Percentiles rank a stretch among this genome's conserved stretches.
Evolutionary conservation across 1,140 invertebrate genomes (phyloP).

Genomic region (Papilio machaon): DNA sequence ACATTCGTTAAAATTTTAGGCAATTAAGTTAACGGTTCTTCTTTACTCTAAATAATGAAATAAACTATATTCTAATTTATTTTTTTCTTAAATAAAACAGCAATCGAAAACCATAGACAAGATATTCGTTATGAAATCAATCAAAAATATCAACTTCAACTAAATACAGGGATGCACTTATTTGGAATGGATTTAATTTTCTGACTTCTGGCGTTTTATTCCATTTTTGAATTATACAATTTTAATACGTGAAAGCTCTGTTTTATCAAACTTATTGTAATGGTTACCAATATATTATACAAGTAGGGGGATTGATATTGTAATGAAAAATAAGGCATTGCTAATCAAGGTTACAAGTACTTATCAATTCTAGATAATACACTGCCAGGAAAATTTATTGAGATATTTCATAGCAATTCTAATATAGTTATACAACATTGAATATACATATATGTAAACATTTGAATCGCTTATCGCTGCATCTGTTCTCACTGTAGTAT

Average conservation of each 20-base stretch:
- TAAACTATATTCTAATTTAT: background rate
- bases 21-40: conserved; percentile 47
- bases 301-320: background rate
- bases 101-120: background rate
- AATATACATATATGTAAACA: conserved; percentile 13
- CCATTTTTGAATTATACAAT: conserved; percentile 12
- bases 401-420: conserved; percentile 1
- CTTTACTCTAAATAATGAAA: background rate
- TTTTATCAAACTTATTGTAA: background rate
- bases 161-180: conserved; percentile 24
- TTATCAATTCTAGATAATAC: conserved; percentile 10
- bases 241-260: background rate
- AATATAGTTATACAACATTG: conserved; percentile 19
- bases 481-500: conserved; percentile 24
- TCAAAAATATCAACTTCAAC: conserved; percentile 29
- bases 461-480: conserved; percentile 32
- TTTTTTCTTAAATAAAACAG: background rate
- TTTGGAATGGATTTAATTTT: conserved; percentile 24
- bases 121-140: conserved; percentile 20
- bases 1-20: conserved; percentile 65
- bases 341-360: conserved; percentile 17
- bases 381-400: conserved; percentile 19
- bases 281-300: background rate
- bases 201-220: conserved; percentile 3
- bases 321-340: background rate